These are phyloP conservation scores for Lipotes vexillifer DNA, from an alignment of 2,113 vertebrate species.

Conservation along the genomic window DNA sequence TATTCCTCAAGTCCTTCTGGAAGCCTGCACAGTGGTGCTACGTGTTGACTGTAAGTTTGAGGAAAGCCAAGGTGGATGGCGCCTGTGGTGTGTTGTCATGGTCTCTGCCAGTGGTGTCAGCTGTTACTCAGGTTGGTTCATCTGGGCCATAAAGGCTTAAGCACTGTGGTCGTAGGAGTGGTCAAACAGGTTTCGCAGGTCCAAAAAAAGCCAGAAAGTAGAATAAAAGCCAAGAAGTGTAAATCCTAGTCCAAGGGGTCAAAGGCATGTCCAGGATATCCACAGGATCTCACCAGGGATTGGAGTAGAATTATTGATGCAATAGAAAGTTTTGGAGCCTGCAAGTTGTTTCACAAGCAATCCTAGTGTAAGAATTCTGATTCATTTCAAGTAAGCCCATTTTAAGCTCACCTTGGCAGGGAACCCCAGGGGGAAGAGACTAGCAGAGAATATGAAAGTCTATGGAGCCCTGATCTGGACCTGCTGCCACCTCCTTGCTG, in stretches of 20 bases:
- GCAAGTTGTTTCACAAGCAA: neutral
- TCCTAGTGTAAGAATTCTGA: neutral
- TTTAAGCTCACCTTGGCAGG: neutral
- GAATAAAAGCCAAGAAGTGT: neutral
- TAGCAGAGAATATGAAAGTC: neutral
- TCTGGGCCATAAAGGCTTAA: neutral
- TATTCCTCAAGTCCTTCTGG: neutral
- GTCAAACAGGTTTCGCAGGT: neutral
- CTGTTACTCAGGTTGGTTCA: neutral
- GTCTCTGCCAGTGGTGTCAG: neutral
- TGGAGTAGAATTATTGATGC: neutral
- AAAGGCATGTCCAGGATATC: neutral
- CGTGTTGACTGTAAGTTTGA: neutral
- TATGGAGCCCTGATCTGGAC: no score
- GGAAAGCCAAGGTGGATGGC: neutral
- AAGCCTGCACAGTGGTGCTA: rapidly evolving
- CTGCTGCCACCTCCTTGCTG: neutral
- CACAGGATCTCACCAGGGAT: neutral
- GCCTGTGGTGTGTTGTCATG: no score
- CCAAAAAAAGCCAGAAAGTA: neutral
- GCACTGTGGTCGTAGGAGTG: neutral
- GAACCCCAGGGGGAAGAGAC: neutral
- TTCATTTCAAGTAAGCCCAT: neutral
- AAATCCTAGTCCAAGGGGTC: neutral
- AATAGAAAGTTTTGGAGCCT: neutral